These are phyloP conservation scores for Taphrorychus bicolor DNA, from an alignment of 2,888 invertebrate species.

Conservation along the genomic window DNA sequence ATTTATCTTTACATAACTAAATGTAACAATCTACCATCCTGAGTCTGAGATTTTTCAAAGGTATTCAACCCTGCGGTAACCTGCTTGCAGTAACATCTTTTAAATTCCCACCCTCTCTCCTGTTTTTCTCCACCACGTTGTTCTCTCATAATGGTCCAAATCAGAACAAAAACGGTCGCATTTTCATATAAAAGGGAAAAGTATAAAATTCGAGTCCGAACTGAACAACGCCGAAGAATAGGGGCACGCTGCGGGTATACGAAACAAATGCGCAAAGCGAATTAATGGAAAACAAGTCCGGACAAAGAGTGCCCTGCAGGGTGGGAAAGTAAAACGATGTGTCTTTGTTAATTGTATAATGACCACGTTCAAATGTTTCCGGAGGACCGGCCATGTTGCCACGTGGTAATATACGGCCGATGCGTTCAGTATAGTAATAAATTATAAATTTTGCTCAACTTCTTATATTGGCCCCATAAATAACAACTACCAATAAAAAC, in stretches of 20 bases:
- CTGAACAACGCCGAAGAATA: not conserved
- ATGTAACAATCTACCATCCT: too few relatives aligned
- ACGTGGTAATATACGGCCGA: not conserved
- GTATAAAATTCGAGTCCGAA: not conserved
- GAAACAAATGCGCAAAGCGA: slow-evolving; percentile 24
- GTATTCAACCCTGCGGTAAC: too few relatives aligned
- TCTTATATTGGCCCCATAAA: too few relatives aligned
- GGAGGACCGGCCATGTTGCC: slow-evolving; percentile 15
- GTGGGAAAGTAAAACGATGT: slow-evolving; percentile 14
- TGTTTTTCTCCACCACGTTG: too few relatives aligned
- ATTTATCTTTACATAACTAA: too few relatives aligned
- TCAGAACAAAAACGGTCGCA: not conserved
- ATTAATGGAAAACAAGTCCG: slow-evolving; percentile 27
- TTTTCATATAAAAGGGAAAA: not conserved
- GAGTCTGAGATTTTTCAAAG: too few relatives aligned
- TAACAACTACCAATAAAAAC: not conserved
- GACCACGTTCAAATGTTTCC: slow-evolving; percentile 45
- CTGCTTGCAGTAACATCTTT: too few relatives aligned
- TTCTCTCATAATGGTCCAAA: not conserved
- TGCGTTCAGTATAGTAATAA: not conserved
- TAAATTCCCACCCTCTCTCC: too few relatives aligned
- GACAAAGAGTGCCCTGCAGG: slow-evolving; percentile 12
- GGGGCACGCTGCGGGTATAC: slow-evolving; percentile 1
- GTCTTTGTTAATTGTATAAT: slow-evolving; percentile 46
- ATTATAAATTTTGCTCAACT: not conserved